Evolutionary conservation across 2,113 vertebrate species (phyloP).

Genomic region (Lethenteron camtschaticum): DNA sequence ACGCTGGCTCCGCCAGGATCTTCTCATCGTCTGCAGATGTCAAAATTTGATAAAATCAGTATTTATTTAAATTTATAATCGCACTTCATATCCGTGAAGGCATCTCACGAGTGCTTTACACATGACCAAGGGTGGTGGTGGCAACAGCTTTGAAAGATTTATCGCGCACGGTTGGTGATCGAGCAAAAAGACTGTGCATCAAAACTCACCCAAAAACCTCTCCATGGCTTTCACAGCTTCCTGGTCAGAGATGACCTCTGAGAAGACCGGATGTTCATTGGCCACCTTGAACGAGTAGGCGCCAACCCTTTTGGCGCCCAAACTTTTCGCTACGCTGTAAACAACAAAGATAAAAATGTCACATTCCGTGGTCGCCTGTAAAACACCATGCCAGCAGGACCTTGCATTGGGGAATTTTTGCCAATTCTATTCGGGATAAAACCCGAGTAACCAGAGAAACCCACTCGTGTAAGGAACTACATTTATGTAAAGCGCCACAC

Average conservation of each 20-base stretch:
- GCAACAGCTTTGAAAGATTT: too few species aligned
- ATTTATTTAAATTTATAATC: neutral
- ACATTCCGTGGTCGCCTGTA: too few species aligned
- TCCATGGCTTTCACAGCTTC: slow-evolving; percentile 45
- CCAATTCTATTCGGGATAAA: too few species aligned
- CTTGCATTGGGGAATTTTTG: too few species aligned
- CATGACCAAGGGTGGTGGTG: too few species aligned
- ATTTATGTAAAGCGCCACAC: too few species aligned
- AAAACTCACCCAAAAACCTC: slow-evolving; percentile 44
- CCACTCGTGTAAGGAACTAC: too few species aligned
- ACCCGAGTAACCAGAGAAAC: too few species aligned
- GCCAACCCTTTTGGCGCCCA: slow-evolving; percentile 43
- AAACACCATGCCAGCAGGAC: too few species aligned
- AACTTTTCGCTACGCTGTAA: slow-evolving; percentile 42
- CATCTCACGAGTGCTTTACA: too few species aligned
- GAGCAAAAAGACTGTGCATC: neutral
- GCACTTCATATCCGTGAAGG: neutral
- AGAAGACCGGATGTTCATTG: slow-evolving; percentile 28
- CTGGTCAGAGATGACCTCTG: slow-evolving; percentile 44
- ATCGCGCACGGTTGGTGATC: too few species aligned
- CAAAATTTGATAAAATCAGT: neutral
- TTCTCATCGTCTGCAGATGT: slow-evolving; percentile 46
- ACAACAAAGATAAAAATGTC: too few species aligned
- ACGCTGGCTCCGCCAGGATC: slow-evolving; percentile 56
- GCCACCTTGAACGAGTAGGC: slow-evolving; percentile 37